Evolutionary conservation across 2,113 vertebrate genomes (phyloP), one percentile per base, ranked within the genome.

Genomic region (Speoplatyrhinus poulsoni): DNA sequence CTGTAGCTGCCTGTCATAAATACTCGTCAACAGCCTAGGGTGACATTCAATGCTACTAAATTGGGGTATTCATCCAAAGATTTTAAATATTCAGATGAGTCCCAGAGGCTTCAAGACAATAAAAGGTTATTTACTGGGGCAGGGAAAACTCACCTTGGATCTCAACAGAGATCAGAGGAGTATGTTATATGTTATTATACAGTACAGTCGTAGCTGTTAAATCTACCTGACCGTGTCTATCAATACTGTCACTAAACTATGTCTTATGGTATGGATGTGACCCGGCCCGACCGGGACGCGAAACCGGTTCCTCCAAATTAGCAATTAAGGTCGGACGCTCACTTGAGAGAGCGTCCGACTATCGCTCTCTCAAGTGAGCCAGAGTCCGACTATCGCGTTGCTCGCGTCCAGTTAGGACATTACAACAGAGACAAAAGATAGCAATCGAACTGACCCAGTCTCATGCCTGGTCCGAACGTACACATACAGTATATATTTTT

Each of bases 21-120:
- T 86, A 72, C 73, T 62, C 60, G 8, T 70, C n/a, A 70, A 67
- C 54, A 57, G 67, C 82, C 26, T 62, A 62, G 65, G 77, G 72
- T 58, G 62, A 73, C 67, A 69, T 86, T 88, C 67, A 73, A 75
- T 80, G 69, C 70, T 61, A 65, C 82, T 80, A 87, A 83, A 90
- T 89, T 80, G 82, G 60, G 77, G 81, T 78, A 77, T 85, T 88
- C 81, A 69, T 79, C 66, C 76, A 79, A 77, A 85, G 79, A 85
- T 85, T 90, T 89, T 81, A 88, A 90, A 90, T 87, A 90, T 89
- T 89, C 64, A 89, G 81, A 88, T 79, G 65, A 77, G 75, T 77
- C 80, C 86, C 80, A 17, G 65, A 83, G 87, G 87, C 79, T 78
- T 81, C 36, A 59, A 75, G 60, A 76, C 79, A 88, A 82, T 89